Conservation (phyloP, 2,888 invertebrate genomes). For the Himalopsyche japonica region DNA sequence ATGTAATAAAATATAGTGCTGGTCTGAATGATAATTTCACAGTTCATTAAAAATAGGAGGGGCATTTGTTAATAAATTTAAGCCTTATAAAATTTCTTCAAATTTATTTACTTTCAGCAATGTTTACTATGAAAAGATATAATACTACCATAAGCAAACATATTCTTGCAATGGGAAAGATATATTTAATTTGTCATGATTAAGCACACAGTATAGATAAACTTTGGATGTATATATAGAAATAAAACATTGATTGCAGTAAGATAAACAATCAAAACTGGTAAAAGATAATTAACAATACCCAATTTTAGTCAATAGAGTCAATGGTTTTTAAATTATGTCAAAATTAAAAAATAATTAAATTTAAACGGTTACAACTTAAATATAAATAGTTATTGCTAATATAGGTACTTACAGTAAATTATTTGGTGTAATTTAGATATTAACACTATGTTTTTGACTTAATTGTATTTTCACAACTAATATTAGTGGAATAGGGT, state of each 20-base stretch:
- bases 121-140: not conserved
- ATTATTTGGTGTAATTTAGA: not conserved
- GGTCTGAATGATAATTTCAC: too few species aligned
- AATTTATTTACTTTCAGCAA: too few species aligned
- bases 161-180: not conserved
- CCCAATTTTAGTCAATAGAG: too few species aligned
- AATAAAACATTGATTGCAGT: not conserved
- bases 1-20: too few species aligned
- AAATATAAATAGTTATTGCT: slow-evolving; percentile 4
- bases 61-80: too few species aligned
- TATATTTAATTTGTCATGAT: not conserved
- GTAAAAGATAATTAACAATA: not conserved
- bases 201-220: not conserved
- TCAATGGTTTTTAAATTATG: not conserved
- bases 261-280: not conserved
- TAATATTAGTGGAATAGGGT: not conserved
- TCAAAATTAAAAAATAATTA: not conserved
- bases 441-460: not conserved
- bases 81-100: too few species aligned
- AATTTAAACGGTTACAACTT: not conserved
- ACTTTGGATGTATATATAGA: not conserved
- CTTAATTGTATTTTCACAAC: not conserved
- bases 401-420: slow-evolving; percentile 14
- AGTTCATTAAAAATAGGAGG: too few species aligned
- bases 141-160: not conserved